phyloP scores from a whole-genome alignment of 2,888 invertebrate genomes.

The Lepetodrilus schrolli region DNA sequence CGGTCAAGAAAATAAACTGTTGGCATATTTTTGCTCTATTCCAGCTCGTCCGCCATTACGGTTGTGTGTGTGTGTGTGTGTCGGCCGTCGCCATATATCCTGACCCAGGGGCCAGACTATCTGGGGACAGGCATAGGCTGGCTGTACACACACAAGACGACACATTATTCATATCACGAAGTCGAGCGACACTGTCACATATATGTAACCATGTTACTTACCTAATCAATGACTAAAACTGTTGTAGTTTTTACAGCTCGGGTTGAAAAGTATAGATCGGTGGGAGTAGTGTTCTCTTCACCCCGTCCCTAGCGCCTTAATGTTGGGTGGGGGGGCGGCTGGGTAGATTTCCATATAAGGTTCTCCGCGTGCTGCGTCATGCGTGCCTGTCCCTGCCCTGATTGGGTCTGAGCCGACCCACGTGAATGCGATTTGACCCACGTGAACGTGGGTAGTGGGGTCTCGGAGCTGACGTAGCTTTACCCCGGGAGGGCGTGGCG shows the following conservation, averaged over 20 bases:
- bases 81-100: constrained; percentile 16
- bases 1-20: not conserved
- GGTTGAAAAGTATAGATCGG: constrained; percentile 27
- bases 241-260: constrained; percentile 24
- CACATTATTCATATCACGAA: constrained; percentile 9
- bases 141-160: not conserved
- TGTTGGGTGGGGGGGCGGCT: constrained; percentile 56
- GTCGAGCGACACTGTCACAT: not conserved
- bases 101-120: constrained; percentile 15
- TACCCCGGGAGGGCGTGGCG: constrained; percentile 52
- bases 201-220: constrained; percentile 32
- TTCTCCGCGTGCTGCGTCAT: constrained; percentile 51
- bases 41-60: constrained; percentile 11
- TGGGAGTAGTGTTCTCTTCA: constrained; percentile 30
- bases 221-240: constrained; percentile 29
- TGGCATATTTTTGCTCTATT: not conserved
- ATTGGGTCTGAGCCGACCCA: constrained; percentile 65
- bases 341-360: constrained; percentile 61
- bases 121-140: constrained; percentile 14
- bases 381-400: constrained; percentile 52
- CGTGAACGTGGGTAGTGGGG: constrained; percentile 54
- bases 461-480: constrained; percentile 51
- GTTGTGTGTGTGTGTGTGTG: too few relatives aligned
- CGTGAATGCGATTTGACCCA: constrained; percentile 56
- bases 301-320: constrained; percentile 54